These are phyloP conservation scores for Nibea albiflora DNA, from an alignment of 2,113 vertebrate genomes.

Conservation along the genomic window DNA sequence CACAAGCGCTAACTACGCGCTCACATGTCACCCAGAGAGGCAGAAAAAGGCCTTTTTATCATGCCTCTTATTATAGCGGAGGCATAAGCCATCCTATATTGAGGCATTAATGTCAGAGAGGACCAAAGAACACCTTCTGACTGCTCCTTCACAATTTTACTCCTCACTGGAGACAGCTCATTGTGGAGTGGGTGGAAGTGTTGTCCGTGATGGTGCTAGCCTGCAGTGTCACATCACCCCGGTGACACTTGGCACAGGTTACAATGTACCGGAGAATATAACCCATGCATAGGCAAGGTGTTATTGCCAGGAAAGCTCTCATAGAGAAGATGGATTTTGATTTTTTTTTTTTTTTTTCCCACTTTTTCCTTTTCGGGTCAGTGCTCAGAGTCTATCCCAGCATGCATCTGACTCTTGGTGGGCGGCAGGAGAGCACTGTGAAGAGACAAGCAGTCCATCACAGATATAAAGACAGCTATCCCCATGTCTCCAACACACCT, in stretches of 20 bases:
- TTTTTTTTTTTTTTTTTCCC: background rate
- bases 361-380: background rate
- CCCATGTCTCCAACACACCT: constrained; percentile 28
- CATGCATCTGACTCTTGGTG: constrained; percentile 23
- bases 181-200: constrained; percentile 34
- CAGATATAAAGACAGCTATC: constrained; percentile 26
- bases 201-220: background rate
- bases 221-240: constrained; percentile 27
- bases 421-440: constrained; percentile 3
- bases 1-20: background rate
- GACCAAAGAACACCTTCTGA: background rate
- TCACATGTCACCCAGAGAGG: constrained; percentile 11
- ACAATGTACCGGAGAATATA: background rate
- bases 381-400: constrained; percentile 9
- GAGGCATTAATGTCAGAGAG: background rate
- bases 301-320: background rate
- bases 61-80: background rate
- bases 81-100: background rate
- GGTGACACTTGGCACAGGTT: constrained; percentile 21
- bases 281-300: constrained; percentile 6
- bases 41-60: background rate
- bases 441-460: constrained; percentile 26
- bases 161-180: constrained; percentile 17
- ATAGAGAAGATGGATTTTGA: background rate
- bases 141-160: constrained; percentile 7